phyloP scores from a whole-genome alignment of 2,113 vertebrate species.

The Microcebus ravelobensis region DNA sequence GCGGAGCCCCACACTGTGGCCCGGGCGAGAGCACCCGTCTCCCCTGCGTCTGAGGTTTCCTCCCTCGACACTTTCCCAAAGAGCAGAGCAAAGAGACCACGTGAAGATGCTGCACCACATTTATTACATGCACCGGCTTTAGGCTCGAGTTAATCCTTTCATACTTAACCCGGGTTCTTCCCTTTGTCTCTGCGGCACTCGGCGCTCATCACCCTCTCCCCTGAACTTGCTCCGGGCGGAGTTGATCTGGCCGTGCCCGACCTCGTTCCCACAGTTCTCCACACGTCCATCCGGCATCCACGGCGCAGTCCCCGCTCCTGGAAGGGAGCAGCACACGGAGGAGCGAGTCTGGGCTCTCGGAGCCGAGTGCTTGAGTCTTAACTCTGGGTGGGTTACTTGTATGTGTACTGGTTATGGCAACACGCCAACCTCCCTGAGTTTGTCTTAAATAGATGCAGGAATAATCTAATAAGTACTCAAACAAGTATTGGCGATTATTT shows the following conservation, averaged over 20 bases:
- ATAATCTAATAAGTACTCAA: background rate
- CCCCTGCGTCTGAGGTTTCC: background rate
- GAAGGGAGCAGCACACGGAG: too few relatives aligned
- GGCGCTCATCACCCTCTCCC: accelerated
- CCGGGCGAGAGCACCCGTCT: background rate
- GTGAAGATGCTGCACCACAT: accelerated
- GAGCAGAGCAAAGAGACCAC: background rate
- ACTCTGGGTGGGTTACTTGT: accelerated
- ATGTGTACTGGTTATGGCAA: too few relatives aligned
- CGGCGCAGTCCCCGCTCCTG: accelerated
- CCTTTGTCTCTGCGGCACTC: background rate
- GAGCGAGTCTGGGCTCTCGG: background rate
- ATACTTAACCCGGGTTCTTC: background rate
- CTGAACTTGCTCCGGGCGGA: too few relatives aligned
- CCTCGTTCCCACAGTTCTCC: background rate
- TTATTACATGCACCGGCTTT: accelerated
- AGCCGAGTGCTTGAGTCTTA: accelerated
- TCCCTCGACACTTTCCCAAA: background rate
- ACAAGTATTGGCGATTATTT: too few relatives aligned
- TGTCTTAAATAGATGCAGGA: background rate
- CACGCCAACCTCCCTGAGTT: accelerated
- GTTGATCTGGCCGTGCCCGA: accelerated
- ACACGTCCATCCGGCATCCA: accelerated
- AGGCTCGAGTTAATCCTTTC: accelerated
- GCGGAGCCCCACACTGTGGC: too few relatives aligned